Conservation (phyloP, 1,140 invertebrate genomes). For the Manduca sexta region DNA sequence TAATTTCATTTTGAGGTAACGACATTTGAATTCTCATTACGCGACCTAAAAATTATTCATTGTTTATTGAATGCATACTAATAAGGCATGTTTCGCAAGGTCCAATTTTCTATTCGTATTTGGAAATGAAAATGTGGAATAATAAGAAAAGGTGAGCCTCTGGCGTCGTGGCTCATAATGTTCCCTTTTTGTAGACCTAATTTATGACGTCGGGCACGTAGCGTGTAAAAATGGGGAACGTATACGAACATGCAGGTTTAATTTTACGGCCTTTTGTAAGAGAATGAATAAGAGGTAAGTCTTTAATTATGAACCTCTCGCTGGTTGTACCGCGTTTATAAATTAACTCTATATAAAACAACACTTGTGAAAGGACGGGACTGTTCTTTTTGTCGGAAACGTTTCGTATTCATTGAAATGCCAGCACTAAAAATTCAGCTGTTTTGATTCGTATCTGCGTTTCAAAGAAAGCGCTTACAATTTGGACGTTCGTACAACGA, state of each 20-base stretch:
- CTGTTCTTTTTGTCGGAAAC: conserved; percentile 14
- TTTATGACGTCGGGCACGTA: conserved; percentile 45
- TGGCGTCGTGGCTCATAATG: conserved; percentile 32
- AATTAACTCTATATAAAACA: conserved; percentile 27
- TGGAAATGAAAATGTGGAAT: conserved; percentile 29
- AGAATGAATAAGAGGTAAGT: conserved; percentile 42
- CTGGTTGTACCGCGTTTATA: conserved; percentile 19
- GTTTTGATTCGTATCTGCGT: conserved; percentile 8
- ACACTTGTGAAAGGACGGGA: conserved; percentile 16
- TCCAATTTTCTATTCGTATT: conserved; percentile 23
- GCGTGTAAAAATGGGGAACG: conserved; percentile 40
- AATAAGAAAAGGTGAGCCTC: conserved; percentile 35
- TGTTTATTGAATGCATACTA: conserved; percentile 20
- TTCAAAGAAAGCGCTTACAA: conserved; percentile 8
- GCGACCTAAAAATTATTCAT: conserved; percentile 2
- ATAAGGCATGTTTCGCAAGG: conserved; percentile 14
- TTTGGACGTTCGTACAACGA: conserved; percentile 7
- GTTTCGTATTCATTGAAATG: conserved; percentile 8
- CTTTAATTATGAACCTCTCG: conserved; percentile 42
- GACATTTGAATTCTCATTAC: neutral
- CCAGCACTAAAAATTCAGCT: conserved; percentile 6
- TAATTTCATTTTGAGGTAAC: neutral
- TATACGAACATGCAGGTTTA: conserved; percentile 47
- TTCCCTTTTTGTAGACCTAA: conserved; percentile 48
- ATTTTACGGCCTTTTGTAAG: conserved; percentile 44